Base-by-base conservation (phyloP, 2,797 vertebrate species). In the Lycodopsis pacificus region DNA sequence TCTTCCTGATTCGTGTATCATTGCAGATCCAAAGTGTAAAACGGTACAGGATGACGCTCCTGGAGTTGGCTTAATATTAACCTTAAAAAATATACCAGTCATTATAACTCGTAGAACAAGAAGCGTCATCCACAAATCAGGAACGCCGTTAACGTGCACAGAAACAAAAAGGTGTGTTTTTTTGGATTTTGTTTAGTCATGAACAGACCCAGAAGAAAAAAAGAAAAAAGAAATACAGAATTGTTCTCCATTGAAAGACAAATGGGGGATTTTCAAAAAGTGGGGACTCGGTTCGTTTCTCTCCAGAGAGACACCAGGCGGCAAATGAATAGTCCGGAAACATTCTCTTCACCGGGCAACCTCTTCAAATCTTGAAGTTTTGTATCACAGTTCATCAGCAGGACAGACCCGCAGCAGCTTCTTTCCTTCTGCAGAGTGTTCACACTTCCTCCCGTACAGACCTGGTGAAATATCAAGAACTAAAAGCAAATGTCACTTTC, bases 371-470 rank as follows among this genome's bases (percentile, higher is more conserved):
- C 56, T 74, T 63, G 11, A 62, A 58, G 63, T 74, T 77, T 65
- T 69, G 40, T 48, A 42, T 82, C 68, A 36, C 4, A 58, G 83
- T 82, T 83, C 36, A 65, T 70, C n/a, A 85, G 70, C 76, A 73
- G 71, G 81, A 66, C 69, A 27, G 54, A 69, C 85, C 79, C 76
- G 72, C 79, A 89, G 75, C 84, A 87, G 73, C 82, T 77, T 86
- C 77, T 70, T 63, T 79, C 59, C 63, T 73, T 73, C 62, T 56
- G 51, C 73, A 1, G 56, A 49, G 36, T 44, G 62, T 46, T 63
- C 66, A 25, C 3, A 27, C 78, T 10, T 59, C 65, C 59, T 73
- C 73, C 4, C 6, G 72, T 58, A 27, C 68, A 71, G 71, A 53
- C 42, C 54, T 57, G 75, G 63, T 83, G 51, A 12, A 63, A 20